Conservation (phyloP, 2,797 vertebrate species). For the Pseudochirops cupreus region DNA sequence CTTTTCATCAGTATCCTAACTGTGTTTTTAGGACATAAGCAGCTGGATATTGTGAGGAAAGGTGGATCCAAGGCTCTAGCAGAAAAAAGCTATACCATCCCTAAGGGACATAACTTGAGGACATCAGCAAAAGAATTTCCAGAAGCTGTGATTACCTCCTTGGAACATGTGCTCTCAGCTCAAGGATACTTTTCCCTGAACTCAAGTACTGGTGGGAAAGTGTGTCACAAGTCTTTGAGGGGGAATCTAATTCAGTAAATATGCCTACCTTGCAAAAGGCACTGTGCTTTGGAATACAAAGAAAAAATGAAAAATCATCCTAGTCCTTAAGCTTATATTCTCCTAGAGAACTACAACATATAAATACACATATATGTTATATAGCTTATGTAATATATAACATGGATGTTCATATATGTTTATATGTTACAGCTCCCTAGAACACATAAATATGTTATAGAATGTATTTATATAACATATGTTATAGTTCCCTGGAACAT, state of each 20-base stretch:
- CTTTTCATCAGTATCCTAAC: neutral
- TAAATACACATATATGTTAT: neutral
- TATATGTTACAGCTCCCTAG: neutral
- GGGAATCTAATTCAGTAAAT: neutral
- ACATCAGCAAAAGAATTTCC: neutral
- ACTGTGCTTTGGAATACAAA: neutral
- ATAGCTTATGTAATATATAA: neutral
- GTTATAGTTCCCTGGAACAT: neutral
- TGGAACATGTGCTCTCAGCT: neutral
- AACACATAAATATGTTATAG: neutral
- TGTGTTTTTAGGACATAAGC: neutral
- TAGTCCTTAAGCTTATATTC: neutral
- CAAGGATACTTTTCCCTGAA: neutral
- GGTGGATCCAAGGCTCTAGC: neutral
- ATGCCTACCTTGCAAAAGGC: neutral
- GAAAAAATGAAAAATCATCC: neutral
- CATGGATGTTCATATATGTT: neutral
- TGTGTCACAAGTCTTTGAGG: neutral
- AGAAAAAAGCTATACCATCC: neutral
- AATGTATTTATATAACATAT: neutral
- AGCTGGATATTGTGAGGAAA: neutral
- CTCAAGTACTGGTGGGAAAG: neutral
- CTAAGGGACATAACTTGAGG: neutral
- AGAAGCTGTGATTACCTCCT: neutral
- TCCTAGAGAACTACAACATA: neutral